Percentiles rank a stretch among this genome's conserved stretches.
Conservation (phyloP, 2,888 invertebrate genomes). For the Halictus ligatus region DNA sequence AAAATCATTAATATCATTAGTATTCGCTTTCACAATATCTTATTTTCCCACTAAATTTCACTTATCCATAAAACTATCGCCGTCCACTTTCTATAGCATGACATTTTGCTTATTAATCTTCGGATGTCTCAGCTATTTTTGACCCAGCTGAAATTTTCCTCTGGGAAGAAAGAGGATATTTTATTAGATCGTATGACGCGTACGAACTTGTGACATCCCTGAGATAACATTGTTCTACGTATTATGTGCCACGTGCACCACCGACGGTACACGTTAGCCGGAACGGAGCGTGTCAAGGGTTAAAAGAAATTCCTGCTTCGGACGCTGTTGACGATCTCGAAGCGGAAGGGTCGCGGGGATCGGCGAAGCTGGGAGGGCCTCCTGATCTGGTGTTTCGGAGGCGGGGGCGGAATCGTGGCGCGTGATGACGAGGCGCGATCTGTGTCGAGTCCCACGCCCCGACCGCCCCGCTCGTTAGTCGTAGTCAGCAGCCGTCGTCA, state of each 20-base stretch:
- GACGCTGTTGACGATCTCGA: not conserved
- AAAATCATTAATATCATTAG: not conserved
- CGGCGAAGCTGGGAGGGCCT: not conserved
- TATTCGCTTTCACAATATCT: not conserved
- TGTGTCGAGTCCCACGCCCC: conserved; percentile 81
- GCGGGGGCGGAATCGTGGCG: conserved; percentile 48
- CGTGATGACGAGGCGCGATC: conserved; percentile 84
- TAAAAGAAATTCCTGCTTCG: not conserved
- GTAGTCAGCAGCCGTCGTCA: conserved; percentile 84
- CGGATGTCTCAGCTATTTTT: not conserved
- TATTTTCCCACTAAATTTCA: not conserved
- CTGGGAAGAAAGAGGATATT: not conserved
- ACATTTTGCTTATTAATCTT: not conserved
- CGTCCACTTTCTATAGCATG: not conserved
- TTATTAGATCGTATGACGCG: not conserved
- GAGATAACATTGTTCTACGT: too few relatives aligned
- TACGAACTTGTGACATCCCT: too few relatives aligned
- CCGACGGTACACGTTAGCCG: too few relatives aligned
- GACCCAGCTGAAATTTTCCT: not conserved
- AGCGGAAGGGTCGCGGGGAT: not conserved
- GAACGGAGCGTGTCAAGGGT: not conserved
- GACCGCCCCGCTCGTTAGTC: conserved; percentile 84
- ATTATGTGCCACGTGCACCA: too few relatives aligned
- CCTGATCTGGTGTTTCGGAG: conserved; percentile 2
- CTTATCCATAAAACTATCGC: not conserved